Evolutionary conservation across 2,113 vertebrate species (phyloP).

Genomic region (Malurus elegans): DNA sequence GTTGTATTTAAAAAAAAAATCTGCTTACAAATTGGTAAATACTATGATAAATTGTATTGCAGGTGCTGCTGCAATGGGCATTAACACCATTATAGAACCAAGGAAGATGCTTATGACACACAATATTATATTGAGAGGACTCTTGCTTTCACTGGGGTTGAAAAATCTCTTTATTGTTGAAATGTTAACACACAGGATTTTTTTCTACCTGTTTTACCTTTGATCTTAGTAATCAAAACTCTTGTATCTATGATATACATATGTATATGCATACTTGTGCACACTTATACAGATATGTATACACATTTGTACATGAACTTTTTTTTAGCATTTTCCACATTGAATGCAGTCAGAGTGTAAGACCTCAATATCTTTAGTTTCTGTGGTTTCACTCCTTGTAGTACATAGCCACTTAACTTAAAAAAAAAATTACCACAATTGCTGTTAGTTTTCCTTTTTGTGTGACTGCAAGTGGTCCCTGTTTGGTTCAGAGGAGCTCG

Average conservation of each 20-base stretch:
- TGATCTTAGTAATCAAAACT: neutral
- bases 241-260: neutral
- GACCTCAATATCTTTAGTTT: neutral
- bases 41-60: neutral
- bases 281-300: no score
- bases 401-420: neutral
- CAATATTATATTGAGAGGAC: neutral
- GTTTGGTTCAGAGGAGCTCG: neutral
- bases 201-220: neutral
- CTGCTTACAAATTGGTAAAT: neutral
- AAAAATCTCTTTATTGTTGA: neutral
- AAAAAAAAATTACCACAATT: neutral
- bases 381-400: neutral
- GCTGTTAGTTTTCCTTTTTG: neutral
- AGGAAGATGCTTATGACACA: neutral
- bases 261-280: accelerated
- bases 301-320: neutral
- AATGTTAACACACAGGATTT: neutral
- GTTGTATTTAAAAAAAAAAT: neutral
- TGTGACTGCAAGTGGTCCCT: neutral
- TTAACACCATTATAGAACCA: neutral
- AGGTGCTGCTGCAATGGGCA: neutral
- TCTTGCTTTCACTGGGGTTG: neutral
- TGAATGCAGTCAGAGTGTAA: neutral
- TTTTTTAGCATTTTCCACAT: neutral